Evolutionary conservation across 2,888 invertebrate genomes (phyloP), one percentile per base, ranked within the genome.

Genomic region (Pherbina coryleti): DNA sequence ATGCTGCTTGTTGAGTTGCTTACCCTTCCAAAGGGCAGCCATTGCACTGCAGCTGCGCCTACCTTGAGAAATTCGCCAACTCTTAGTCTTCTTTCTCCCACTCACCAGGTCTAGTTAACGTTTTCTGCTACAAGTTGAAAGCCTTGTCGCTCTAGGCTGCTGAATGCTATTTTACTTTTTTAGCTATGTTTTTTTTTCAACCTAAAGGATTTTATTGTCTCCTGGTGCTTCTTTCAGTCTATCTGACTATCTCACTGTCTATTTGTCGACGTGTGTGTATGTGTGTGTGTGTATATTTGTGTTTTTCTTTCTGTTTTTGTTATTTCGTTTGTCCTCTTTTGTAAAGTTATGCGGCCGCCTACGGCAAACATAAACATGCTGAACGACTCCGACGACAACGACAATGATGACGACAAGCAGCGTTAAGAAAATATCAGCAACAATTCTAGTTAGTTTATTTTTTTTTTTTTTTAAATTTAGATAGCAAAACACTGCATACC

Each of bases 1-100:
- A 75, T 77, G 77, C 74, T 79, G 76, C 70, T 75, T 76, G 79
- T 76, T 71, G 62, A 73, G 75, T 71, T 57, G 71, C 19, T 66
- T 17, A 19, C 19, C 19, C 66, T 66, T 37, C 9, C 11, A 17
- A 22, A 44, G 44, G 44, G 44, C 25, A 28, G 60, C 28, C 19
- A 3, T 22, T 28, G 28, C 25, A 28, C 55, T 28, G 14, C 9
- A 60, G 22, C 28, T 17, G 22, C 1, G 19, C 2, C 11, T 60
- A 22, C 22, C 60, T 44, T 44, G 28, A 25, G 28, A 60, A 28
- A 22, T 3, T 3, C 60, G 28, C 28, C 55, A 55, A 19, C 11
- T 11, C 28, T 11, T 19, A n/a, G 9, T 5, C 22, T 2, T 2
- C 11, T 44, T 14, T 44, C 11, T 7, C 1, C 44, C 14, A 11